Evolutionary conservation across 2,888 invertebrate species (phyloP), one percentile per base, ranked within the genome.

Genomic region (Argyra leucocephala): DNA sequence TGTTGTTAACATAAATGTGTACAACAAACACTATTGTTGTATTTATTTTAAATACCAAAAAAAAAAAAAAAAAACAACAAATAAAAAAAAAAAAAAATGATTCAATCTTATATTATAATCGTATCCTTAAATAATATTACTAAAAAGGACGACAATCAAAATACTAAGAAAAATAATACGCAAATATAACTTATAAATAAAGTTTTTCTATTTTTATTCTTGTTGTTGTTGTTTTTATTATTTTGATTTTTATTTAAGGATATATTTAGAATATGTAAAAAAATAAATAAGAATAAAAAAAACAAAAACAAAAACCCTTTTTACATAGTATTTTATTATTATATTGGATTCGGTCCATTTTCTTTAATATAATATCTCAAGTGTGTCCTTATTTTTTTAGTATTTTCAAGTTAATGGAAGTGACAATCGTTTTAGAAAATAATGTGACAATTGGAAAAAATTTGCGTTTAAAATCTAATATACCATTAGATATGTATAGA

Each of bases 301-400:
- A 31, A 31, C 4, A 37, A 37, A 37, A 37, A 37, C 37, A 48
- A 31, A 31, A 48, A 48, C 48, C 48, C 48, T 48, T 48, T 48
- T 37, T 37, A 9, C 12, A 18, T 48, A 2, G 1, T 9, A 18
- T 48, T 48, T 48, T 15, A n/a, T 48, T 48, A 18, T 12, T 37
- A 37, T 48, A 48, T 48, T 48, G 48, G 48, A 48, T 48, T 48
- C 48, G 48, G 48, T 48, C 48, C 48, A 48, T 48, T 48, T 48
- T 48, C 48, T 15, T 15, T 48, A 48, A 48, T 15, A 48, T 48
- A 48, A 48, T 48, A 48, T 48, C 48, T 48, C 48, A 48, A 48
- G 48, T 48, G 48, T 48, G 48, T 48, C 48, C 48, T 48, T 48
- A 48, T 9, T 48, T 48, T 48, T 48, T 31, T 31, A 7, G 31